Percentiles rank a stretch among this genome's conserved stretches.
Evolutionary conservation across 2,888 invertebrate genomes (phyloP).

Genomic region (Flexamia atlantica): DNA sequence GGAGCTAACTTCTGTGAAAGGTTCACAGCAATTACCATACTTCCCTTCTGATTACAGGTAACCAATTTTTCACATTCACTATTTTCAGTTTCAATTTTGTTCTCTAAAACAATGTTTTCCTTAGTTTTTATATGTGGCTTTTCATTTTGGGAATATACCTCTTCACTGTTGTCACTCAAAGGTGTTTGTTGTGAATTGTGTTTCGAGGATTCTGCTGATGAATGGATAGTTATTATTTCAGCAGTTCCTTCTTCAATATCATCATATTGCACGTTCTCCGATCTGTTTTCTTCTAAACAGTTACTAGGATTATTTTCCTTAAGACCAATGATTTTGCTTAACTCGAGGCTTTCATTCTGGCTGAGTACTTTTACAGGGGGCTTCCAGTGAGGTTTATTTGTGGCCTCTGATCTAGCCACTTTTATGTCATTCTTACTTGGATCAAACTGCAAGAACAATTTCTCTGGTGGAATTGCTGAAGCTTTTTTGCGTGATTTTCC

Average conservation of each 20-base stretch:
- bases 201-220: neutral
- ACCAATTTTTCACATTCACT: neutral
- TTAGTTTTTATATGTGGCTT: neutral
- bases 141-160: neutral
- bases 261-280: neutral
- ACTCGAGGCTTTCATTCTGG: neutral
- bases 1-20: neutral
- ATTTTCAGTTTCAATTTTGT: neutral
- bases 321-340: neutral
- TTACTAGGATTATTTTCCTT: neutral
- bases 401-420: neutral
- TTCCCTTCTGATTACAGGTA: neutral
- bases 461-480: neutral
- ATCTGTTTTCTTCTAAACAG: neutral
- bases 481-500: neutral
- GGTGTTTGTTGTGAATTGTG: neutral
- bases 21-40: neutral
- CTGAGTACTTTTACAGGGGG: neutral
- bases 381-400: neutral
- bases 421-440: conserved; percentile 2
- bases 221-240: neutral
- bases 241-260: neutral
- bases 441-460: conserved; percentile 28
- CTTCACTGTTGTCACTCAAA: neutral
- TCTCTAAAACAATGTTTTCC: neutral